phyloP scores from a whole-genome alignment of 2,888 invertebrate genomes.

The Synergus japonicus region DNA sequence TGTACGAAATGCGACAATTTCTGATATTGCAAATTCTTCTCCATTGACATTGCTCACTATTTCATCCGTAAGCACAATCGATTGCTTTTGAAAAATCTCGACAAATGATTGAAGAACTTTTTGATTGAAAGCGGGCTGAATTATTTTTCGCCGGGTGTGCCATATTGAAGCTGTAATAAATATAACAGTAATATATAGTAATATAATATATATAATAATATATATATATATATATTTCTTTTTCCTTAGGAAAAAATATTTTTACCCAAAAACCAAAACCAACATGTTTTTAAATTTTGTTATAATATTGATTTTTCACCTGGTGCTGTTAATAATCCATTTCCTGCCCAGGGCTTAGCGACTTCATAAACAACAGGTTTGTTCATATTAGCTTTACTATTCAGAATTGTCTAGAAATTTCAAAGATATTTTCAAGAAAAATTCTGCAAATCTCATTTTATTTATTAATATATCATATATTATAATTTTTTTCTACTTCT shows the following conservation, averaged over 20 bases:
- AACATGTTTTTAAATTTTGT: no score
- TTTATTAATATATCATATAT: no score
- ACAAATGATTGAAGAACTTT: constrained; percentile 63
- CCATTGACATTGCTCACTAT: constrained; percentile 59
- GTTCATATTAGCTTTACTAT: constrained; percentile 60
- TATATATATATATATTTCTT: background rate
- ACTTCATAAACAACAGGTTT: constrained; percentile 62
- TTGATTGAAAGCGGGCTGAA: constrained; percentile 62
- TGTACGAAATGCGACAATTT: constrained; percentile 61
- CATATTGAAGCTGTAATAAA: constrained; percentile 59
- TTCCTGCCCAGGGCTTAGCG: constrained; percentile 61
- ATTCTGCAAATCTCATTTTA: background rate
- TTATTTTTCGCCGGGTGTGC: constrained; percentile 63
- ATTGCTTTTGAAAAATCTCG: constrained; percentile 60
- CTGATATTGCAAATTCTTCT: constrained; percentile 59
- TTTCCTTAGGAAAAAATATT: background rate
- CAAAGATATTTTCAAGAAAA: background rate
- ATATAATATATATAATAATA: no score
- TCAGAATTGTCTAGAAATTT: constrained; percentile 56
- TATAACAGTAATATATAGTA: no score
- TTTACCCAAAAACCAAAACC: no score
- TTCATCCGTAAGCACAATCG: constrained; percentile 57
- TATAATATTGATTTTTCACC: constrained; percentile 49
- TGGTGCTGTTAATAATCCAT: constrained; percentile 64
- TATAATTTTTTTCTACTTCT: background rate